phyloP scores from a whole-genome alignment of 2,797 vertebrate species.

The Microcaecilia unicolor region DNA sequence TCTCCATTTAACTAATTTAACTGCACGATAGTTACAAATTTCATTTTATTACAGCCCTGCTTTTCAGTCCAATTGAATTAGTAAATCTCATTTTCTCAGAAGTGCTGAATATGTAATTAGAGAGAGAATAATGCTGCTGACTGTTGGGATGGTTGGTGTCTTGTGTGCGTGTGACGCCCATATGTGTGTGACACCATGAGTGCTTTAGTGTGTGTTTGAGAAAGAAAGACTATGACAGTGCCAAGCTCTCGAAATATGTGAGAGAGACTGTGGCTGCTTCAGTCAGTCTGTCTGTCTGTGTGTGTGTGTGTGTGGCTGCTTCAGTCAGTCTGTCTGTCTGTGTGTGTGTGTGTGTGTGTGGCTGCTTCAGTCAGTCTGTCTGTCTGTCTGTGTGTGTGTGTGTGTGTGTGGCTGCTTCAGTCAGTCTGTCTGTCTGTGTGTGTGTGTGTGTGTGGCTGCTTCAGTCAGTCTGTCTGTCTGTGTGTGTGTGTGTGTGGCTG shows the following conservation, averaged over 20 bases:
- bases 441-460: no score
- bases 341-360: no score
- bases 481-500: no score
- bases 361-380: no score
- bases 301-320: background rate
- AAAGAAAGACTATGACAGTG: background rate
- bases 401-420: no score
- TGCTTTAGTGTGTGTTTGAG: conserved; percentile 3
- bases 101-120: conserved; percentile 85
- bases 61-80: conserved; percentile 83
- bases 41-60: conserved; percentile 66
- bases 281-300: no score
- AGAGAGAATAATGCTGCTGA: conserved; percentile 58
- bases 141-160: conserved; percentile 54
- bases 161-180: conserved; percentile 10
- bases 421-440: no score
- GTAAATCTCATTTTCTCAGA: conserved; percentile 87
- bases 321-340: no score
- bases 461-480: no score
- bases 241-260: background rate
- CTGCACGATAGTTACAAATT: conserved; percentile 66
- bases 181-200: conserved; percentile 8
- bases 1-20: conserved; percentile 75
- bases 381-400: no score
- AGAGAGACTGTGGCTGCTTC: no score